Evolutionary conservation across 2,113 vertebrate genomes (phyloP), one percentile per base, ranked within the genome.

Genomic region (Salvelinus fontinalis): DNA sequence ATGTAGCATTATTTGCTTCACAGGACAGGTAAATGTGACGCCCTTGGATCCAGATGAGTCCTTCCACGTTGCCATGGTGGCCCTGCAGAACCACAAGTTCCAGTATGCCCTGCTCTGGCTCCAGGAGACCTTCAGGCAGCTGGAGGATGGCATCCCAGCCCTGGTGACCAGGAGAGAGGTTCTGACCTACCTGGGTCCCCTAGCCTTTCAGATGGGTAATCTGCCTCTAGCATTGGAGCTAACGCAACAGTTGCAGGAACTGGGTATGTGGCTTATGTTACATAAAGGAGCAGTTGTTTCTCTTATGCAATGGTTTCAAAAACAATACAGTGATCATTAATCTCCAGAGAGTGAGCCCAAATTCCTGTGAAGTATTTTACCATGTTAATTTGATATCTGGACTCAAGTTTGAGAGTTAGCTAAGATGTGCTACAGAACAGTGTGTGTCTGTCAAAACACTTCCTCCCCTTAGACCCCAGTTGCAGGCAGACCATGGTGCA

Each of bases 1-100:
- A 11, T 2, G 39, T 9, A 44, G 39, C 39, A 44, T 44, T 2
- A 44, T 44, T 44, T 44, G 39, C 39, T 11, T 44, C 8, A 44
- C 39, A 44, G 39, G 39, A 8, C 39, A 44, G 39, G 39, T 44
- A 44, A 44, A 44, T 44, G 39, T 26, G 18, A 70, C 24, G 18
- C 7, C 12, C 68, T 68, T 87, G 74, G 69, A 66, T 26, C 75
- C 83, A 62, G 78, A 87, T 27, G 86, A 84, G 69, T 72, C 65
- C 22, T 84, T 80, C 59, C 79, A 84, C 5, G 62, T 87, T 8
- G 81, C 78, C 18, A 39, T 13, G 65, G 34, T 86, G 14, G 84
- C 86, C 7, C 51, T 67, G 13, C 27, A 74, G 26, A 77, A 83
- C 66, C 44, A 69, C 1, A 76, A 68, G 26, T 70, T 70, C 18